These are phyloP conservation scores for Pogonocherus hispidulus DNA, from an alignment of 2,888 invertebrate species.

Conservation along the genomic window DNA sequence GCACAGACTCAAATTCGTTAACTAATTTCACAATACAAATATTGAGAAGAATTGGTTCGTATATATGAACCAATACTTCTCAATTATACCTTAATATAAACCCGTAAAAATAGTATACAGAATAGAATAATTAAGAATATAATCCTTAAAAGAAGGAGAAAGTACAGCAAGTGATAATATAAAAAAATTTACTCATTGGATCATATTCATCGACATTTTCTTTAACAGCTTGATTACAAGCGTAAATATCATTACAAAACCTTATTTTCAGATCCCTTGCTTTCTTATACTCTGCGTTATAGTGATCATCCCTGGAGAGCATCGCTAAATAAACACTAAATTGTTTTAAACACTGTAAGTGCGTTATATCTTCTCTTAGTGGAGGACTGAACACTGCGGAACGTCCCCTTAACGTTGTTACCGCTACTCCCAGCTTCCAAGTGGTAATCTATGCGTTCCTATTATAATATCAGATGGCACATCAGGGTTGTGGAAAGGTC, in stretches of 20 bases:
- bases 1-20: too few relatives aligned
- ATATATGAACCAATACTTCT: too few relatives aligned
- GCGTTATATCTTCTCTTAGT: not conserved
- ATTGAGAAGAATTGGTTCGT: too few relatives aligned
- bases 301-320: not conserved
- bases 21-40: too few relatives aligned
- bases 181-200: too few relatives aligned
- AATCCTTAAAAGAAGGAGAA: too few relatives aligned
- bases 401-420: not conserved
- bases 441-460: conserved; percentile 18
- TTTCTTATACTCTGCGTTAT: not conserved
- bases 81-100: too few relatives aligned
- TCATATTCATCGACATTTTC: too few relatives aligned
- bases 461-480: conserved; percentile 19
- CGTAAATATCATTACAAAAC: not conserved
- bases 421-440: conserved; percentile 5
- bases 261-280: not conserved
- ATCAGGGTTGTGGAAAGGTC: conserved; percentile 8
- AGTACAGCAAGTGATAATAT: too few relatives aligned
- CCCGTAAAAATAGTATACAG: too few relatives aligned
- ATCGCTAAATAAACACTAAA: not conserved
- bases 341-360: not conserved
- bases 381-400: not conserved
- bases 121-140: too few relatives aligned
- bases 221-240: too few relatives aligned